Evolutionary conservation across 1,140 invertebrate genomes (phyloP).

Genomic region (Drosophila ogumai): DNA sequence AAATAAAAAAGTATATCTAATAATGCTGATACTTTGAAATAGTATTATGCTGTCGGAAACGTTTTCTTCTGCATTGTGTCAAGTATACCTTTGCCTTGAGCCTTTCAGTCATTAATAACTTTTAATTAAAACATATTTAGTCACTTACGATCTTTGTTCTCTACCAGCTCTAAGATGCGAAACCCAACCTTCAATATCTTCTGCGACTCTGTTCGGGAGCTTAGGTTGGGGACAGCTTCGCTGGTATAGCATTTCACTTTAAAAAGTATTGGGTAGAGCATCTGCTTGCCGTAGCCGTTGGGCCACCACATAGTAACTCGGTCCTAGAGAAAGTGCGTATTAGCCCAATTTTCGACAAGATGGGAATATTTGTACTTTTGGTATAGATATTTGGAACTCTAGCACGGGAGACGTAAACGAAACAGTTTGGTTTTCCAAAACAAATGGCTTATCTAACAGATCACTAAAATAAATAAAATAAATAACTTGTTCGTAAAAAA

Average conservation of each 20-base stretch:
- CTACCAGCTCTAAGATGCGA: slow-evolving; percentile 92
- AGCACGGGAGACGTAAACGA: slow-evolving; percentile 33
- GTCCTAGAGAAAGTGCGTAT: slow-evolving; percentile 35
- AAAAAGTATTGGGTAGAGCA: slow-evolving; percentile 89
- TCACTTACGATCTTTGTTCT: slow-evolving; percentile 87
- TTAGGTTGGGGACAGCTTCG: slow-evolving; percentile 19
- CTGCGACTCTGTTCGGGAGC: slow-evolving; percentile 64
- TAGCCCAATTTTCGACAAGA: neutral
- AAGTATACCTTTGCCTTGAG: neutral
- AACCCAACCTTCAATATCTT: slow-evolving; percentile 91
- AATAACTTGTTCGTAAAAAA: neutral
- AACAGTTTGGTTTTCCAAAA: slow-evolving; percentile 31
- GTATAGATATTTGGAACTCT: slow-evolving; percentile 69
- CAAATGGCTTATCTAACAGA: slow-evolving; percentile 51
- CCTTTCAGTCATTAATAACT: too few relatives aligned
- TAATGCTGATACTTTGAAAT: too few relatives aligned
- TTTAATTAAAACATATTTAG: neutral
- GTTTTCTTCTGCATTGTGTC: neutral
- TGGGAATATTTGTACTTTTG: slow-evolving; percentile 31
- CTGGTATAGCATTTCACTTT: slow-evolving; percentile 69
- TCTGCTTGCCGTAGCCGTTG: slow-evolving; percentile 94
- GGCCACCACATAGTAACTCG: slow-evolving; percentile 93
- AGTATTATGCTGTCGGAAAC: too few relatives aligned
- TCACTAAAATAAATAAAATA: slow-evolving; percentile 34
- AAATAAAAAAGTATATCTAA: too few relatives aligned